phyloP scores from a whole-genome alignment of 1,140 invertebrate species.

The Drosophila aff. region DNA sequence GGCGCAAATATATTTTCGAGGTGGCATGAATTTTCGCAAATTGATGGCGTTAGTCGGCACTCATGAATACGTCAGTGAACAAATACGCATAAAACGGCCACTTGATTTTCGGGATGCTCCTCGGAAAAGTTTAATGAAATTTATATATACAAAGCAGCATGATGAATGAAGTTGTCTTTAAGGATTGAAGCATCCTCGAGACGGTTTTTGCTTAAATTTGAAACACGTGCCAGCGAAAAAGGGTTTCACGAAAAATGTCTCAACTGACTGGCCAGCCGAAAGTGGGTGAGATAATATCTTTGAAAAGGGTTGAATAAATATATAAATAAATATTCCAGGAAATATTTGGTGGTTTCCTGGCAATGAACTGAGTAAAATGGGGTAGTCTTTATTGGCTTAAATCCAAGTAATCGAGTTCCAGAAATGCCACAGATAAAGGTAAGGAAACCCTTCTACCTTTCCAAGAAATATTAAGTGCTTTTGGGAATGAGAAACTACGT shows the following conservation, averaged over 20 bases:
- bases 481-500: too few relatives aligned
- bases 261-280: conserved; percentile 4
- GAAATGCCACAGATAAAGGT: not conserved
- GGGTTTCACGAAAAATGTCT: conserved; percentile 15
- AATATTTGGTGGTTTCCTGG: conserved; percentile 1
- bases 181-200: conserved; percentile 23
- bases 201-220: conserved; percentile 7
- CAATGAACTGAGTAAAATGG: not conserved
- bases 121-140: conserved; percentile 74
- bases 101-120: conserved; percentile 62
- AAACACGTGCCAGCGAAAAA: conserved; percentile 56
- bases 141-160: conserved; percentile 65
- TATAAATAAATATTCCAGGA: not conserved
- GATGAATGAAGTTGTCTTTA: conserved; percentile 65
- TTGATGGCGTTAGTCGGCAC: conserved; percentile 69
- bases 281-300: conserved; percentile 4
- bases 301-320: conserved; percentile 18
- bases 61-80: conserved; percentile 76
- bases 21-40: conserved; percentile 38
- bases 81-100: conserved; percentile 70
- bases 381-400: not conserved
- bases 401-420: not conserved
- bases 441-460: not conserved
- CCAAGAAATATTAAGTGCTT: not conserved
- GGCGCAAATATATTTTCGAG: not conserved